Evolutionary conservation across 92 coral and sea anemone species (phyloP), one percentile per base, ranked within the genome.

Genomic region (Blastomussa wellsi): DNA sequence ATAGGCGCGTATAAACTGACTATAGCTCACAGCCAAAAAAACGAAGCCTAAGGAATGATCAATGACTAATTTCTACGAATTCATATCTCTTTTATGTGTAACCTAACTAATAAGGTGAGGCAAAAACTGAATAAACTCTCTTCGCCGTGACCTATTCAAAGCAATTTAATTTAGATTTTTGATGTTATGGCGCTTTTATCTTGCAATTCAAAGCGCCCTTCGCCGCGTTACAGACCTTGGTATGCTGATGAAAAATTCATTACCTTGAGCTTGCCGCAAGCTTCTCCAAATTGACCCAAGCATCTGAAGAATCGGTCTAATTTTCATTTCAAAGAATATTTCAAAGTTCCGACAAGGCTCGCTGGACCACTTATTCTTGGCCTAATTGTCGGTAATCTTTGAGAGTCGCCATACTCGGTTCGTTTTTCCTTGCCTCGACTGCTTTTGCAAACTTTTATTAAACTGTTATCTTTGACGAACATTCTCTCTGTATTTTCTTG

Each of bases 311-410:
- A 85, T 85, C 83, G 88, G 86, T 64, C 88, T 85, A 65, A 85
- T 85, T 85, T 85, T 85, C 67, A 85, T 85, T 85, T 85, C 88
- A 85, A 85, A 85, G 78, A 37, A 48, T 44, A 47, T 33, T 49
- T 78, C 77, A 85, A 85, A 77, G 82, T 85, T 85, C 88, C 88
- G 88, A 77, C 88, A 38, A 20, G 3, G 31, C 37, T 35, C 42
- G n/a, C 78, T 55, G 68, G 73, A 20, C 47, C 67, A 85, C 77
- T 85, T 24, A 77, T 69, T 78, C 65, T 38, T 20, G 36, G 69
- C 55, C 68, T 85, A 85, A 85, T 85, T 85, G 88, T 85, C 88
- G 88, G 88, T 62, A 19, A 36, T 68, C 88, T 85, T 85, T 85
- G 88, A 35, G 37, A 60, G 17, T 22, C 22, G 36, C 74, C 62